Conservation (phyloP, 2,888 invertebrate genomes). For the Campopleginae sp. region DNA sequence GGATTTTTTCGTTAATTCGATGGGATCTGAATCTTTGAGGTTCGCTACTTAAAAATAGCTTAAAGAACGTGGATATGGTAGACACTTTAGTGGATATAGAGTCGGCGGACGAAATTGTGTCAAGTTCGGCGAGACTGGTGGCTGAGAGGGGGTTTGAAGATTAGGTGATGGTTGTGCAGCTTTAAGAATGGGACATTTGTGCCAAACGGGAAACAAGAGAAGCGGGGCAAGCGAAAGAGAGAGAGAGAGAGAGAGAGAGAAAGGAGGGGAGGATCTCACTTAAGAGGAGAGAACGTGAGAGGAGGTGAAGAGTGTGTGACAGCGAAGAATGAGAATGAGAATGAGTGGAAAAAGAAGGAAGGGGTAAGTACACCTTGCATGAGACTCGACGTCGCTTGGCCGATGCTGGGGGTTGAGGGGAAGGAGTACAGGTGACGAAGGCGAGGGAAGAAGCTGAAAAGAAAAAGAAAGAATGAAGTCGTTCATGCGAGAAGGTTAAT, state of each 20-base stretch:
- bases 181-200: constrained; percentile 72
- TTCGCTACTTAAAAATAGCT: background rate
- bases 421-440: constrained; percentile 26
- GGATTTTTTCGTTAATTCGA: background rate
- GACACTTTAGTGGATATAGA: background rate
- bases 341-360: constrained; percentile 42
- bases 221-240: constrained; percentile 37
- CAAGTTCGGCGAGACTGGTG: constrained; percentile 65
- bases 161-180: constrained; percentile 61
- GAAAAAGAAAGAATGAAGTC: constrained; percentile 40
- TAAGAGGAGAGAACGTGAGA: constrained; percentile 26
- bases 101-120: constrained; percentile 60
- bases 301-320: constrained; percentile 17
- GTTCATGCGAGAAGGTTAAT: constrained; percentile 23
- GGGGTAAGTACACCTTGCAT: constrained; percentile 36
- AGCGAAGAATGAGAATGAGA: constrained; percentile 36
- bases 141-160: constrained; percentile 34
- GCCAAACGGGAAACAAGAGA: constrained; percentile 68
- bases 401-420: constrained; percentile 25
- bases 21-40: background rate
- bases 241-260: constrained; percentile 3
- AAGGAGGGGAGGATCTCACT: constrained; percentile 12
- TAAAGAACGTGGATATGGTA: background rate
- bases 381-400: constrained; percentile 43
- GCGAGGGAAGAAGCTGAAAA: constrained; percentile 14